Base-by-base conservation (phyloP, 2,888 invertebrate species). In the Peribatodes rhomboidaria region DNA sequence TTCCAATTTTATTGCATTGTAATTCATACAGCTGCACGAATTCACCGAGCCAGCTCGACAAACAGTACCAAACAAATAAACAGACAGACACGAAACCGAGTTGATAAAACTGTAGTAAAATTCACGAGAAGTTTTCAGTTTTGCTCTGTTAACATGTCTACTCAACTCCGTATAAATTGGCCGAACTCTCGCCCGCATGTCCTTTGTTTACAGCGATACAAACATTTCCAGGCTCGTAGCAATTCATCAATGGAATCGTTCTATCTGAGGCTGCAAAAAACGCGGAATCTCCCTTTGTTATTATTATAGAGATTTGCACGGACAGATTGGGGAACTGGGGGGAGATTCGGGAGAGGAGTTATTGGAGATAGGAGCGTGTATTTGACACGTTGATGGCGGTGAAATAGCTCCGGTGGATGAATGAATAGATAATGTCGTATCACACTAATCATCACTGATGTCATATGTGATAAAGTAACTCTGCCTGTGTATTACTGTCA, bases 161-260 rank as follows among this genome's bases (percentile, higher is more conserved):
- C n/a, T n/a, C 41, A 41, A 16, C 20, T 46, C 11, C 22, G 3
- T 1, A 46, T n/a, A 22, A 10, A 31, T 33, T 10, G 1, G 31
- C n/a, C 11, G 27, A 42, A 31, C 14, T 49, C 16, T 16, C 44
- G 35, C 71, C 71, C 69, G 71, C 65, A 71, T 71, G 49, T 46
- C 47, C 65, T 68, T 66, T 69, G 69, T 71, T 67, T 67, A 63
- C 64, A 16, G 14, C 46, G 55, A 56, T 58, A 61, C 58, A 62
- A 61, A 44, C 54, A 55, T 47, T 39, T 37, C 14, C 56, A 37
- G 14, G 31, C 46, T 39, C 46, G 41, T 55, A 27, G 55, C 59
- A 42, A 59, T 61, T 47, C 65, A 61, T 65, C 65, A 61, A 61
- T 65, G 56, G 60, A 60, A 65, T 65, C 47, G 63, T 52, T 49